Evolutionary conservation across 2,113 vertebrate genomes (phyloP), one percentile per base, ranked within the genome.

Genomic region (Propithecus coquereli): DNA sequence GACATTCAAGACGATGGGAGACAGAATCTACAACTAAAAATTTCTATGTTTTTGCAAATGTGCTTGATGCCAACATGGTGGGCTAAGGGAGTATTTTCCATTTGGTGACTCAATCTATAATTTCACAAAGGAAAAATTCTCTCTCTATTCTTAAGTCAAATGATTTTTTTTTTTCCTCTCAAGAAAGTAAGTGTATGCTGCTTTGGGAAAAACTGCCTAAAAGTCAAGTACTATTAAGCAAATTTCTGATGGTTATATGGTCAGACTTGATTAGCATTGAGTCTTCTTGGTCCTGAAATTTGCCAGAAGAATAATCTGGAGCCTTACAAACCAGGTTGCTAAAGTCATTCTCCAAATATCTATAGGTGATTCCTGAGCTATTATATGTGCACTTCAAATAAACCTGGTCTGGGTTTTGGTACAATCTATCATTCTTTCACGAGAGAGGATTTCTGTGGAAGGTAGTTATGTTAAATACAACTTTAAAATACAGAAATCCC

Each of bases 61-160:
- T 84, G 27, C 71, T 86, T 86, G 40, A 91, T 77, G 77, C 20
- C 18, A 66, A 59, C 7, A 40, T 83, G 22, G 4, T 57, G 22
- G 40, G 10, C 34, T 91, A 83, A 87, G 68, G 45, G 90, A 94
- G 0, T 40, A 71, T 79, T 82, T 95, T 95, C 45, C 16, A 87
- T 4, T 71, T 76, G 27, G 63, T 71, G 30, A 30, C n/a, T 40
- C 45, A 91, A 91, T 92, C 77, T 73, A n/a, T 68, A 73, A 59
- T 85, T 91, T 97, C 22, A 92, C 47, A 77, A 95, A 83, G 66
- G 43, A 76, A 95, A 96, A 83, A 66, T 86, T 6, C 16, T 77
- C 2, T 89, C 10, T 90, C 20, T 2, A 8, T 50, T 63, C 32
- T 57, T 18, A 94, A 90, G 37, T 87, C 25, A 90, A 95, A 61